phyloP scores from a whole-genome alignment of 2,113 vertebrate species.

The Perca flavescens region DNA sequence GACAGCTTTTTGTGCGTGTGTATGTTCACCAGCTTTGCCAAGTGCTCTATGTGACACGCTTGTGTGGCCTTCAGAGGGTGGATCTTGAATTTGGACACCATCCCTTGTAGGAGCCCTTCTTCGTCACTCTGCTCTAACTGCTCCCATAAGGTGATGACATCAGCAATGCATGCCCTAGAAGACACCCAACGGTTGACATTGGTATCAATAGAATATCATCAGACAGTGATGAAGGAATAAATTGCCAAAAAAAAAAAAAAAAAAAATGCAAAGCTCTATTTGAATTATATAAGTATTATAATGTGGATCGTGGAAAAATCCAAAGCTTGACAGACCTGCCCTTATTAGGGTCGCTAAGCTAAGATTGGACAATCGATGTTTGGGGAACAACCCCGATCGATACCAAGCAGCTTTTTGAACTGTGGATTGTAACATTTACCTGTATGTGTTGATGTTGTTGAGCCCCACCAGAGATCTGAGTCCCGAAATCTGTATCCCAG shows the following conservation, averaged over 20 bases:
- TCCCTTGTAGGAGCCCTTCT: conserved; percentile 74
- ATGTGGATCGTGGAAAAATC: not conserved
- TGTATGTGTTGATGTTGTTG: conserved; percentile 85
- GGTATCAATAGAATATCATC: not conserved
- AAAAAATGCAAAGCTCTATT: not conserved
- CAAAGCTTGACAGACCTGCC: not conserved
- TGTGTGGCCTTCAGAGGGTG: conserved; percentile 90
- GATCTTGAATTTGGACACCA: conserved; percentile 89
- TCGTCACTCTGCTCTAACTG: conserved; percentile 83
- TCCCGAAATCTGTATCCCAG: conserved; percentile 85
- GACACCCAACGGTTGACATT: not conserved
- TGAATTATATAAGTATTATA: not conserved
- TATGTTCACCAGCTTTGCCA: conserved; percentile 87
- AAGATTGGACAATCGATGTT: not conserved
- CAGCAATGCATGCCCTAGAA: conserved; percentile 89
- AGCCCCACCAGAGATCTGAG: conserved; percentile 86
- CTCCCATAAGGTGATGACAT: conserved; percentile 89
- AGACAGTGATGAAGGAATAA: not conserved
- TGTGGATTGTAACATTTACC: conserved; percentile 78
- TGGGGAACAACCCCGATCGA: not conserved
- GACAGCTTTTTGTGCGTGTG: conserved; percentile 83
- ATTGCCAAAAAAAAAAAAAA: not conserved
- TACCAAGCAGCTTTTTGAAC: not conserved
- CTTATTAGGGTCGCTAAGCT: not conserved
- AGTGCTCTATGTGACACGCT: conserved; percentile 87